Percentiles rank a stretch among this genome's conserved stretches.
Evolutionary conservation across 2,113 vertebrate genomes (phyloP).

Genomic region (Chinchilla lanigera): DNA sequence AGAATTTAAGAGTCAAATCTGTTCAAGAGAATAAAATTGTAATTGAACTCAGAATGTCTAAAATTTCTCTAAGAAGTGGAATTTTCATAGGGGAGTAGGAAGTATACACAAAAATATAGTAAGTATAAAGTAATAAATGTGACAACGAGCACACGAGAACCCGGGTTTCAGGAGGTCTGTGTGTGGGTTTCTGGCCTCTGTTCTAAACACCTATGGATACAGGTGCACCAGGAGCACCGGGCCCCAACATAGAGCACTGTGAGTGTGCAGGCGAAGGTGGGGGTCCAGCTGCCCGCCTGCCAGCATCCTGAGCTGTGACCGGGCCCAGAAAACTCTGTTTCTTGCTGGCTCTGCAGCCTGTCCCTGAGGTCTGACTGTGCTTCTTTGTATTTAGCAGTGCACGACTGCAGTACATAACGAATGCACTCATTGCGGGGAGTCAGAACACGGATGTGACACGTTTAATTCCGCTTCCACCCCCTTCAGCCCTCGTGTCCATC

Average conservation of each 20-base stretch:
- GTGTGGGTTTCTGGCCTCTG: rapidly evolving
- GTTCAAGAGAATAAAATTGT: not conserved
- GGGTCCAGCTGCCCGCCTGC: rapidly evolving
- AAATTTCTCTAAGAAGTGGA: not conserved
- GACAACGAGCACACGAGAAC: not conserved
- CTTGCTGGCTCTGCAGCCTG: not conserved
- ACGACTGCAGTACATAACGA: too few species aligned
- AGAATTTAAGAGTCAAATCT: not conserved
- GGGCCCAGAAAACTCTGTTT: not conserved
- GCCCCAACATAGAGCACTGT: too few species aligned
- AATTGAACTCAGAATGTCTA: not conserved
- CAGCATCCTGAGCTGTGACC: not conserved
- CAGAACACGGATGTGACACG: too few species aligned
- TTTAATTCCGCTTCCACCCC: not conserved
- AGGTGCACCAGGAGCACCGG: not conserved
- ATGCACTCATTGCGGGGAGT: too few species aligned
- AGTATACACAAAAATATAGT: not conserved
- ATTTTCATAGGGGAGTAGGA: not conserved
- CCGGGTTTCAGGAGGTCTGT: not conserved
- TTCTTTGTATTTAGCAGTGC: too few species aligned
- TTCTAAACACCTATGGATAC: not conserved
- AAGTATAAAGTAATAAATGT: not conserved
- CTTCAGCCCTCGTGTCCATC: too few species aligned
- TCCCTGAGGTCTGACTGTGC: not conserved
- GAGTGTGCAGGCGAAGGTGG: rapidly evolving